These are phyloP conservation scores for Drosophila anomalata DNA, from an alignment of 2,888 invertebrate genomes.

Conservation along the genomic window DNA sequence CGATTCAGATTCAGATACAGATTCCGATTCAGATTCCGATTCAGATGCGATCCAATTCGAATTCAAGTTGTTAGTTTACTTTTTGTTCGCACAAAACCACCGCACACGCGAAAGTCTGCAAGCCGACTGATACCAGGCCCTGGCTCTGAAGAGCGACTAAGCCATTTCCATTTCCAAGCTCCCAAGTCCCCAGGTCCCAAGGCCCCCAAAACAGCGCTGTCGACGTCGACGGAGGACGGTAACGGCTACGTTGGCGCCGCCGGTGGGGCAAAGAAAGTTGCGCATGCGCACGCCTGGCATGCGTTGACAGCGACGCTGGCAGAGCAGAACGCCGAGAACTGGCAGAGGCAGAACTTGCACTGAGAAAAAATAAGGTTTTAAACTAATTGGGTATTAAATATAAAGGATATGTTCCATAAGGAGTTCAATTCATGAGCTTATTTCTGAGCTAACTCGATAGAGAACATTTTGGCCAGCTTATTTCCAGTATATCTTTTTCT, in stretches of 20 bases:
- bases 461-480: no score
- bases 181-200: conserved; percentile 28
- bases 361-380: neutral
- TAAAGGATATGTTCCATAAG: no score
- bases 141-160: conserved; percentile 37
- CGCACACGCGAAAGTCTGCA: conserved; percentile 80
- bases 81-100: conserved; percentile 51
- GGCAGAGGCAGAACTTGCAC: conserved; percentile 8
- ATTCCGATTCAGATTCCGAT: neutral
- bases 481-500: neutral
- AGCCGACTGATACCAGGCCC: conserved; percentile 67
- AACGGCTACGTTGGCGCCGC: conserved; percentile 27
- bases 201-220: conserved; percentile 32
- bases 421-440: no score
- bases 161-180: conserved; percentile 24
- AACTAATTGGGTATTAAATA: no score
- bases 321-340: conserved; percentile 54
- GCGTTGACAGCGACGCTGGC: conserved; percentile 34
- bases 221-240: conserved; percentile 14
- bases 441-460: no score
- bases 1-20: neutral
- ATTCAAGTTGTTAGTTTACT: conserved; percentile 7
- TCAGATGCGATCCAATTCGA: neutral
- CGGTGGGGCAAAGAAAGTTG: conserved; percentile 58
- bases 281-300: conserved; percentile 58